Conservation (phyloP, 2,797 vertebrate genomes). For the Crax fasciolata region DNA sequence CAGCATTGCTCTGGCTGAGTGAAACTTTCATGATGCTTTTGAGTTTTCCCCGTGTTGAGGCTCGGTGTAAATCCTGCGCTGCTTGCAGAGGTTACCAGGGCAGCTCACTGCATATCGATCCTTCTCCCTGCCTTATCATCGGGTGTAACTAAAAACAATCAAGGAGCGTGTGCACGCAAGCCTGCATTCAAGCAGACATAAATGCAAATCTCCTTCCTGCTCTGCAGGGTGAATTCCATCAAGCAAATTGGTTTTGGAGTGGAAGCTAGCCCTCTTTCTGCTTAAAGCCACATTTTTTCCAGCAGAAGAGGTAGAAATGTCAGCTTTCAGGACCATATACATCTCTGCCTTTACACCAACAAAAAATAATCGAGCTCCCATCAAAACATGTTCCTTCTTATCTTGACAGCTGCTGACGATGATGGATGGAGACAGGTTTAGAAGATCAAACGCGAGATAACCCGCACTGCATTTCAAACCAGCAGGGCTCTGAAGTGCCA, state of each 20-base stretch:
- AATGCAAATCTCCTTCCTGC: background rate
- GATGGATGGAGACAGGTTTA: constrained; percentile 15
- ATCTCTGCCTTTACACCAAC: background rate
- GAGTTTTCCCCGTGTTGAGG: background rate
- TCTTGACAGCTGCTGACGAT: constrained; percentile 18
- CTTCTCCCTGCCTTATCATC: background rate
- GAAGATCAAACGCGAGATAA: background rate
- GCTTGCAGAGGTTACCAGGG: background rate
- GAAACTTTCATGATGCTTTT: background rate
- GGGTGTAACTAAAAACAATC: background rate
- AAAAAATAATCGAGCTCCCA: background rate
- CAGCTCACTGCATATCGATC: background rate
- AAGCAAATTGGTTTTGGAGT: background rate
- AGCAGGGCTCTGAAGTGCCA: constrained; percentile 22
- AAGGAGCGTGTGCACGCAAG: fast-evolving
- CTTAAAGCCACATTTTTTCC: background rate
- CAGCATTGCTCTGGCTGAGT: background rate
- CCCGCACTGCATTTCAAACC: background rate
- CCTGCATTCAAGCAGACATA: background rate
- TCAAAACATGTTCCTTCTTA: constrained; percentile 14
- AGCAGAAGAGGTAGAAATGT: background rate
- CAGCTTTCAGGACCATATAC: background rate
- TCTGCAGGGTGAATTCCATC: constrained; percentile 15
- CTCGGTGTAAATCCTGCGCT: background rate
- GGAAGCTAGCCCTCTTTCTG: background rate